phyloP scores from a whole-genome alignment of 37 sponge, comb jelly and placozoan genomes.

The Aphrocallistes beatrix region DNA sequence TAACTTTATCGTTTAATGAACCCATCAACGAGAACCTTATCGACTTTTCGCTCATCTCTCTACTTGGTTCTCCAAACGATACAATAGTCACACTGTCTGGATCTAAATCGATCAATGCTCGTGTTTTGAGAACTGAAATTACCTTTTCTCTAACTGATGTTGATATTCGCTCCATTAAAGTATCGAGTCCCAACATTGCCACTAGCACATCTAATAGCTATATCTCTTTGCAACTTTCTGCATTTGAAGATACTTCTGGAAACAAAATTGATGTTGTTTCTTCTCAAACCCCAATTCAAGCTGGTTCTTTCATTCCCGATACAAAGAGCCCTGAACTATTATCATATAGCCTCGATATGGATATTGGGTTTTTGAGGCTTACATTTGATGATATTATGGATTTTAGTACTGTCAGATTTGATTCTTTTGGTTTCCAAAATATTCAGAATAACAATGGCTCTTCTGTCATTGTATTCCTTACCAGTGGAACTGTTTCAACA shows the following conservation, averaged over 20 bases:
- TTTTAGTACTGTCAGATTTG: slow-evolving; percentile 21
- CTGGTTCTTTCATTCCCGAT: slow-evolving; percentile 33
- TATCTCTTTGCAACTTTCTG: slow-evolving; percentile 22
- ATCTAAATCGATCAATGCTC: slow-evolving; percentile 26
- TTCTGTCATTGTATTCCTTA: not conserved
- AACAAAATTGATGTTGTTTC: slow-evolving; percentile 31
- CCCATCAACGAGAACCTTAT: slow-evolving; percentile 57
- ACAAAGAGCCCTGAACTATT: slow-evolving; percentile 47
- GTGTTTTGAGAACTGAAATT: slow-evolving; percentile 26
- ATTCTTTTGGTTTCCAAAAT: slow-evolving; percentile 50
- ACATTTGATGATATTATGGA: slow-evolving; percentile 81
- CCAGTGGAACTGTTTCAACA: not conserved
- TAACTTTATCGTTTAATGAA: slow-evolving; percentile 53
- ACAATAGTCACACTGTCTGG: slow-evolving; percentile 31
- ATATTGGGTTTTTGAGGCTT: slow-evolving; percentile 38
- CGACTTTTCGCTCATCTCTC: slow-evolving; percentile 49
- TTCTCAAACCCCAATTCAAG: slow-evolving; percentile 26
- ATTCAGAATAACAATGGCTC: not conserved
- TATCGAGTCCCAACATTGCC: slow-evolving; percentile 42
- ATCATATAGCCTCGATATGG: slow-evolving; percentile 44
- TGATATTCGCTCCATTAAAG: slow-evolving; percentile 61
- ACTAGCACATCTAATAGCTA: slow-evolving; percentile 29
- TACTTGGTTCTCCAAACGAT: slow-evolving; percentile 24
- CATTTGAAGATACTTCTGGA: slow-evolving; percentile 56
- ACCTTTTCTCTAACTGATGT: slow-evolving; percentile 45